Evolutionary conservation across 2,888 invertebrate species (phyloP), one percentile per base, ranked within the genome.

Genomic region (Morinoia aosen): DNA sequence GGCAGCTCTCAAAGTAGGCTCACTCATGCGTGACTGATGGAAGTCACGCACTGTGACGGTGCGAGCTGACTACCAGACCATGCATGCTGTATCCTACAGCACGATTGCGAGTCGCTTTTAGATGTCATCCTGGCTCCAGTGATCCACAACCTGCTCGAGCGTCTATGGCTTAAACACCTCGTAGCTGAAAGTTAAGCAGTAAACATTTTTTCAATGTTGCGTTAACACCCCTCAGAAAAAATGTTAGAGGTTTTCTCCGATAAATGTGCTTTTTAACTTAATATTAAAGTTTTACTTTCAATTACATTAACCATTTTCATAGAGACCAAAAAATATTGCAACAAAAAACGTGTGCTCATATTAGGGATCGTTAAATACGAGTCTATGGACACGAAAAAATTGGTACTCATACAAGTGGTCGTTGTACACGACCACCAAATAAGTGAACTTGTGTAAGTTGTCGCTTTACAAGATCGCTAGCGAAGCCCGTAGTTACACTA

Each of bases 1-100:
- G 19, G 40, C 90, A 48, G 39, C 90, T 90, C 40, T 90, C 40
- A 90, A 48, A 76, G 76, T 76, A 76, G 39, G 40, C 90, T 90
- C 90, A 48, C 90, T 90, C 90, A 90, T 39, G 90, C 90, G 90
- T 90, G 90, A 90, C 90, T 90, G 90, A 90, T 90, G 90, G 90
- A 90, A 90, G 90, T 90, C 90, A 90, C 90, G 90, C 90, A 40
- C 90, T 90, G 90, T 90, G 90, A 90, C 90, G 90, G 40, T 5
- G 90, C 90, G 48, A 39, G 48, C 90, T 90, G 40, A 90, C 90
- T 90, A 90, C 90, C 90, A 90, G 90, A 90, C 90, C 90, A 76
- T 76, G 76, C 48, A 90, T 90, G 90, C 48, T 90, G 90, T 90
- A 39, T 48, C 90, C 90, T 48, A 90, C 40, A 40, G 90, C 90